phyloP scores from a whole-genome alignment of 1,140 invertebrate genomes.

The Pogonognathellus flavescens region DNA sequence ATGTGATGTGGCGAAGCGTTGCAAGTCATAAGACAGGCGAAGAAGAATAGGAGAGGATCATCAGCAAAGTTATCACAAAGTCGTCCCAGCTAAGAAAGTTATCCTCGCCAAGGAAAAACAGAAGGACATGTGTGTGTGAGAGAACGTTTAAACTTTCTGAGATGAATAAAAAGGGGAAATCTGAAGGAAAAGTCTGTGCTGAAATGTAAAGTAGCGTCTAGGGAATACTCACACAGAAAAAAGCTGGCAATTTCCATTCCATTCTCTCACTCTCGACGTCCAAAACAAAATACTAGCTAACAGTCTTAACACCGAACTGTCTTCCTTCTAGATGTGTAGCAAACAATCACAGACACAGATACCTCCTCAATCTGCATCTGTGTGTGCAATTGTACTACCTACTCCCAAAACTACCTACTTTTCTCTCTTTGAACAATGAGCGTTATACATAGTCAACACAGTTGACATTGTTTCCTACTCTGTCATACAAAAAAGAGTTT shows the following conservation, averaged over 20 bases:
- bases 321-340: background rate
- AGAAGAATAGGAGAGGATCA: background rate
- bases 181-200: constrained; percentile 46
- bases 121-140: constrained; percentile 24
- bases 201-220: constrained; percentile 51
- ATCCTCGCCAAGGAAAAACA: background rate
- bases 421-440: too few relatives aligned
- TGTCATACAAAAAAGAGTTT: too few relatives aligned
- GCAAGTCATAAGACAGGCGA: constrained; percentile 13
- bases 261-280: background rate
- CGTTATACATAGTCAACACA: too few relatives aligned
- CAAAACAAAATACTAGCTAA: too few relatives aligned
- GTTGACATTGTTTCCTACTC: too few relatives aligned
- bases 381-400: too few relatives aligned
- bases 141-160: constrained; percentile 52
- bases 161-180: constrained; percentile 55
- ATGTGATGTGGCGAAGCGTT: constrained; percentile 37
- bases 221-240: constrained; percentile 39
- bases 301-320: background rate
- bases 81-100: constrained; percentile 10
- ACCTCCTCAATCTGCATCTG: too few relatives aligned
- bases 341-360: too few relatives aligned
- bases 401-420: too few relatives aligned
- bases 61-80: too few relatives aligned
- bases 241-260: constrained; percentile 26